These are phyloP conservation scores for Flabesymbios commensalis DNA, from an alignment of 2,888 invertebrate species.

Conservation along the genomic window DNA sequence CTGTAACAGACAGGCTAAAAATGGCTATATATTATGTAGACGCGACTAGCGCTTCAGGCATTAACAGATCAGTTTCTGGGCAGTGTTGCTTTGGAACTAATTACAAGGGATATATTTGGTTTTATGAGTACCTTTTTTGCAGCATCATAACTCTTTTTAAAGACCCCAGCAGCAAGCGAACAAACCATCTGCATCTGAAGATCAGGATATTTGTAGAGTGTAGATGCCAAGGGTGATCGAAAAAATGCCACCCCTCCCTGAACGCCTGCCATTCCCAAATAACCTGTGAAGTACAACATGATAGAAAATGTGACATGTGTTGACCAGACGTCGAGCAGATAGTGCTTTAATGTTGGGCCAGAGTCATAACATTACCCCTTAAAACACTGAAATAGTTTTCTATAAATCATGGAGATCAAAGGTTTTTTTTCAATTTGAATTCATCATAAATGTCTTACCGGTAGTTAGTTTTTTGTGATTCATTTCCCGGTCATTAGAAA, in stretches of 20 bases:
- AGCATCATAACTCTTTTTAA: conserved; percentile 26
- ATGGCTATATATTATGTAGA: too few species aligned
- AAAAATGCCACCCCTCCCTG: conserved; percentile 87
- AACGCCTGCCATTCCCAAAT: conserved; percentile 21
- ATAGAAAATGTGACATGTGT: neutral
- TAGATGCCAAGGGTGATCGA: conserved; percentile 86
- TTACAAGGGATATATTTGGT: neutral
- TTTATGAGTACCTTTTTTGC: conserved; percentile 22
- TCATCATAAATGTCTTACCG: too few species aligned
- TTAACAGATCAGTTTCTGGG: too few species aligned
- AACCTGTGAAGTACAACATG: conserved; percentile 20
- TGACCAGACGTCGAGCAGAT: neutral
- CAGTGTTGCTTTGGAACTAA: too few species aligned
- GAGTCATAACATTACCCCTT: neutral
- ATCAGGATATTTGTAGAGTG: conserved; percentile 87
- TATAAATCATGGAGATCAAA: too few species aligned
- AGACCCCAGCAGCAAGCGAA: conserved; percentile 22
- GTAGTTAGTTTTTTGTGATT: too few species aligned
- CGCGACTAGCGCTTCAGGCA: too few species aligned
- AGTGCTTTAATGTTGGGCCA: neutral
- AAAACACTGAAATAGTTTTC: neutral
- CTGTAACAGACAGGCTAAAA: too few species aligned
- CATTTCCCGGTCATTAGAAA: too few species aligned
- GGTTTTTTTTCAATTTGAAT: too few species aligned
- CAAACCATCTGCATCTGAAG: conserved; percentile 75